Conservation (phyloP, 2,113 vertebrate species). For the Pogonocichla stellata region DNA sequence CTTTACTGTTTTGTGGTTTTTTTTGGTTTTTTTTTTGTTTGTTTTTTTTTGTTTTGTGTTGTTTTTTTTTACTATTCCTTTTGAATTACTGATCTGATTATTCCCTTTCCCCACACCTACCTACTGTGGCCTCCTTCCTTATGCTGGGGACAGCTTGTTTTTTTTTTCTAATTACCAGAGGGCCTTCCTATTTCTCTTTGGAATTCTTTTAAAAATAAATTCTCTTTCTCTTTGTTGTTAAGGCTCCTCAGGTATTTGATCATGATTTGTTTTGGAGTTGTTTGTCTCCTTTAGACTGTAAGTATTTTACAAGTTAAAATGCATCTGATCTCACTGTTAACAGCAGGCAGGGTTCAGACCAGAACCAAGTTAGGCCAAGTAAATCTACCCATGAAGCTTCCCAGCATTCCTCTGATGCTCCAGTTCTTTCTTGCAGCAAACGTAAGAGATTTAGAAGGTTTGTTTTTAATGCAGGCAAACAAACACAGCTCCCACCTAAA, state of each 20-base stretch:
- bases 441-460: background rate
- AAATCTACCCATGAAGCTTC: background rate
- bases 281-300: background rate
- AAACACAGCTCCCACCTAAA: background rate
- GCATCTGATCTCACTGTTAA: background rate
- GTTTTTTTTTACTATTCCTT: background rate
- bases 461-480: background rate
- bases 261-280: background rate
- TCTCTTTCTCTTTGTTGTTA: background rate
- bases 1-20: background rate
- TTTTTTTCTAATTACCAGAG: background rate
- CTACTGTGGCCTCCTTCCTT: background rate
- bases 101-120: background rate
- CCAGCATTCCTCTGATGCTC: background rate
- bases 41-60: background rate
- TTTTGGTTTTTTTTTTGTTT: background rate
- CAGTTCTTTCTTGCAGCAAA: background rate
- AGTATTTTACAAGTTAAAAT: background rate
- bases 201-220: background rate
- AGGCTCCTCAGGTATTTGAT: background rate
- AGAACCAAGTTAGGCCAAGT: accelerated
- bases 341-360: background rate
- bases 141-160: background rate
- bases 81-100: background rate
- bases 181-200: background rate